phyloP scores from a whole-genome alignment of 2,888 invertebrate species.

The Limnephilus auricula region DNA sequence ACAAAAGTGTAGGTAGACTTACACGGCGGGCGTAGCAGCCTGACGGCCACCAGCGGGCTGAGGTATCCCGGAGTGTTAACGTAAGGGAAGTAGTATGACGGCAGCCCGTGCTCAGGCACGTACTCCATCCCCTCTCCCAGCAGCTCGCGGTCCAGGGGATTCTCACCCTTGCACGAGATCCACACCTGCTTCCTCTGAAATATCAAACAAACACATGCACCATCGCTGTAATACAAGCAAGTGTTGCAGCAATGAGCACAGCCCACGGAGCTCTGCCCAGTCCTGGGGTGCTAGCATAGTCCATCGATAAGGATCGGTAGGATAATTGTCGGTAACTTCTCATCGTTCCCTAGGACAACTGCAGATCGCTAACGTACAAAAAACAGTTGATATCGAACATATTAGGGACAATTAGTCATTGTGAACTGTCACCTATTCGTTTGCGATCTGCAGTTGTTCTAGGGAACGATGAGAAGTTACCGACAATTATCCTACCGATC shows the following conservation, averaged over 20 bases:
- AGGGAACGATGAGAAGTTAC: no score
- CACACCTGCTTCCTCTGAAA: conserved; percentile 65
- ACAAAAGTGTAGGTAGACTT: conserved; percentile 12
- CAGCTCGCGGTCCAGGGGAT: conserved; percentile 62
- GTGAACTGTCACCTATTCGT: no score
- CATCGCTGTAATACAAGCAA: background rate
- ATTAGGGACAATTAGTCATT: no score
- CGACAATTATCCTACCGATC: no score
- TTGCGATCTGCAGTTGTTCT: no score
- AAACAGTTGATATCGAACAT: no score
- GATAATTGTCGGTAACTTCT: no score
- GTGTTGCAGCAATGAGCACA: background rate
- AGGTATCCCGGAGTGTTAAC: conserved; percentile 63
- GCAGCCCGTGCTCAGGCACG: conserved; percentile 62
- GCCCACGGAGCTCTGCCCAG: background rate
- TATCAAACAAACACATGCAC: background rate
- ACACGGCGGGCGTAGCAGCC: conserved; percentile 62
- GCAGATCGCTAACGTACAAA: no score
- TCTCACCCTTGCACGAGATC: conserved; percentile 64
- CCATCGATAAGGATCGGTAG: no score
- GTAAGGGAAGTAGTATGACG: conserved; percentile 64
- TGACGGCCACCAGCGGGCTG: conserved; percentile 64
- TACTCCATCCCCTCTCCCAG: conserved; percentile 57
- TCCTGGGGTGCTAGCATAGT: no score
- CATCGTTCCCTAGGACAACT: no score